phyloP scores from a whole-genome alignment of 2,113 vertebrate species.

The Pseudopipra pipra region DNA sequence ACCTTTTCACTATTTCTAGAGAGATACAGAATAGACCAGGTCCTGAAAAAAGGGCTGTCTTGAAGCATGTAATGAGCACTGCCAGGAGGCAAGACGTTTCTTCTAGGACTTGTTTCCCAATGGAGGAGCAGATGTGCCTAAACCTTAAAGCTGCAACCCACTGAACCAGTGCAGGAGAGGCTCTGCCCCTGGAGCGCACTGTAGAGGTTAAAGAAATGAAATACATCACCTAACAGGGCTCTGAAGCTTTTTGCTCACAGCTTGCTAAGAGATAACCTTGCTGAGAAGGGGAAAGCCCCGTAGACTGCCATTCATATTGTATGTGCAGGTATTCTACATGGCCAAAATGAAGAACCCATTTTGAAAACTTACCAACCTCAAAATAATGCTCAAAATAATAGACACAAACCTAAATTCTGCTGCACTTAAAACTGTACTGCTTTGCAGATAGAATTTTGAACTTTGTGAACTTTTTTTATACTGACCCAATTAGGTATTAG shows the following conservation, averaged over 20 bases:
- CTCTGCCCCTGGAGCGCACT: background rate
- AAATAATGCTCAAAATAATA: background rate
- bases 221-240: background rate
- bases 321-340: background rate
- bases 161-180: background rate
- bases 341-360: background rate
- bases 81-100: background rate
- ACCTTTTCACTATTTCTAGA: background rate
- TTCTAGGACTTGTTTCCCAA: background rate
- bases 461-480: background rate
- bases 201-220: background rate
- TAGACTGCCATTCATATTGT: background rate
- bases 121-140: background rate
- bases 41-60: background rate
- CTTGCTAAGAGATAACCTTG: background rate
- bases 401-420: background rate
- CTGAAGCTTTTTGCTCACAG: background rate
- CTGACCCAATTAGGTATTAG: background rate
- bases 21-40: background rate
- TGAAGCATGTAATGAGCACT: background rate
- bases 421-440: background rate
- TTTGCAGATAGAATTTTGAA: background rate
- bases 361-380: background rate
- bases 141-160: background rate
- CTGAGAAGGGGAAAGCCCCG: background rate